Percentiles rank a stretch among this genome's conserved stretches.
These are phyloP conservation scores for Lamprologus callipterus DNA, from an alignment of 2,113 vertebrate species.

Conservation along the genomic window DNA sequence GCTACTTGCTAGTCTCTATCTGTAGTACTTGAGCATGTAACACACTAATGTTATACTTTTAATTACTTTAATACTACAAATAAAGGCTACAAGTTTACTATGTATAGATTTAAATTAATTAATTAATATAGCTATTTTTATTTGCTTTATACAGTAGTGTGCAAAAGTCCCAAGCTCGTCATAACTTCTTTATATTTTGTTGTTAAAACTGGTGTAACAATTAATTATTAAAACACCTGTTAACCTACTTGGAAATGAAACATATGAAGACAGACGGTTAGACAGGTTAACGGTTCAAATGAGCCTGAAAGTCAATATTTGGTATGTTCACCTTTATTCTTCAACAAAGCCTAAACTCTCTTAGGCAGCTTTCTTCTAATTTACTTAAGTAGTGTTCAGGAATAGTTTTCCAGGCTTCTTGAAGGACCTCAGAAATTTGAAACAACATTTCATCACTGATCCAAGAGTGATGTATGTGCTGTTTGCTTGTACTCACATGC, in stretches of 20 bases:
- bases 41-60: background rate
- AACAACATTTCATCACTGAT: background rate
- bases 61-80: background rate
- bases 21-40: background rate
- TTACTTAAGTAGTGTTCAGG: background rate
- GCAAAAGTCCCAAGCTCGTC: background rate
- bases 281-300: background rate
- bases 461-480: background rate
- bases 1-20: background rate
- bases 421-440: background rate
- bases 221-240: background rate
- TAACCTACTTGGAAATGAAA: background rate
- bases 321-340: background rate
- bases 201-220: background rate
- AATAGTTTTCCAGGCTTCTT: background rate
- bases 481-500: background rate
- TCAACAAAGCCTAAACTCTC: background rate
- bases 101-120: background rate
- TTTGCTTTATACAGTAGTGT: background rate
- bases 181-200: background rate
- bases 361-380: background rate
- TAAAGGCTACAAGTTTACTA: background rate
- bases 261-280: background rate
- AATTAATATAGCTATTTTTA: background rate
- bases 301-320: background rate